phyloP scores from a whole-genome alignment of 1,140 invertebrate species.

The Bombus fervidus region DNA sequence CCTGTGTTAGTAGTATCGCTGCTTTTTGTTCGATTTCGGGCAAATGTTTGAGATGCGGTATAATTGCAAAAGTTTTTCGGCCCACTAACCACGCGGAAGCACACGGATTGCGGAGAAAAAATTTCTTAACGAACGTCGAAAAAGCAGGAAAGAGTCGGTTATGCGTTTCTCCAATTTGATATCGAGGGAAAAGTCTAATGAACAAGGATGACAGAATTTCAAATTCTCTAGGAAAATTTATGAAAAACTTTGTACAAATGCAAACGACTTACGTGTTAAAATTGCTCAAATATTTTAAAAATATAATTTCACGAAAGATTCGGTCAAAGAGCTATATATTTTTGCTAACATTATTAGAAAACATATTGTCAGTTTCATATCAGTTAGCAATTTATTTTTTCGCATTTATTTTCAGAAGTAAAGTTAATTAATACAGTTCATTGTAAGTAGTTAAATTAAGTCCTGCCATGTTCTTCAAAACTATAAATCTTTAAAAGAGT shows the following conservation, averaged over 20 bases:
- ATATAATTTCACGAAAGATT: not conserved
- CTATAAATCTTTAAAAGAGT: too few species aligned
- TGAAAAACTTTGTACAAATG: not conserved
- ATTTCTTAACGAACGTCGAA: not conserved
- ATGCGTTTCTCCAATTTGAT: not conserved
- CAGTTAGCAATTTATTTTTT: not conserved
- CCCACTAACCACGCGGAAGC: not conserved
- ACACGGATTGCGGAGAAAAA: not conserved
- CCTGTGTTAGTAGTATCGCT: not conserved
- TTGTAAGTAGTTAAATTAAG: not conserved
- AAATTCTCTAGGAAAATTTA: too few species aligned
- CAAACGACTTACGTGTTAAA: not conserved
- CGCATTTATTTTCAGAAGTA: not conserved
- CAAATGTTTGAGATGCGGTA: not conserved
- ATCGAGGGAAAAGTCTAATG: not conserved
- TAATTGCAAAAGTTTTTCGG: constrained; percentile 13
- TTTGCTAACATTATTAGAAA: not conserved
- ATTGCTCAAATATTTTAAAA: not conserved
- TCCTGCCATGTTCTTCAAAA: not conserved
- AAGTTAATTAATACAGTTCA: not conserved
- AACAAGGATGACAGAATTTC: not conserved
- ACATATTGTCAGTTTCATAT: not conserved
- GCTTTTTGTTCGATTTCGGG: not conserved
- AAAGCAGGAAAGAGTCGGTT: not conserved
- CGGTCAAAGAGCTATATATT: too few species aligned